Conservation (phyloP, 2,113 vertebrate genomes). For the Nycticryphes semicollaris region DNA sequence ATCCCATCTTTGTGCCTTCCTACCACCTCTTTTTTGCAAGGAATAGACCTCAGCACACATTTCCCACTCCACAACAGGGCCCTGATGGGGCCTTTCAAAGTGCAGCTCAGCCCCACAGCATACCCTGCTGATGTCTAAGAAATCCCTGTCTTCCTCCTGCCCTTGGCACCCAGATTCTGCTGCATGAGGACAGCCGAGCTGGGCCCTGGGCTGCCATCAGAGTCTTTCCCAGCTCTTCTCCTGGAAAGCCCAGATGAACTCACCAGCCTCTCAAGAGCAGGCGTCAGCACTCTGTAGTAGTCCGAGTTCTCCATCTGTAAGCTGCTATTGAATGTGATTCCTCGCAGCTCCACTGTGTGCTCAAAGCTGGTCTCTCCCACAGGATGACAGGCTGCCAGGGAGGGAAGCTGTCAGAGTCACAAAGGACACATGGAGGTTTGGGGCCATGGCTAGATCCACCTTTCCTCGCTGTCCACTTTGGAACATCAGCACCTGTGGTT, state of each 20-base stretch:
- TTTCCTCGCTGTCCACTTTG: not conserved
- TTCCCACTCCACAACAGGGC: not conserved
- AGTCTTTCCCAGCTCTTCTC: not conserved
- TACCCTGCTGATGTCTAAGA: not conserved
- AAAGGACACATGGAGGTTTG: not conserved
- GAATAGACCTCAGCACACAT: not conserved
- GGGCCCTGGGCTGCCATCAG: not conserved
- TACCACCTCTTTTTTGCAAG: not conserved
- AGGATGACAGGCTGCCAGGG: conserved; percentile 57
- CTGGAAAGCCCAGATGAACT: not conserved
- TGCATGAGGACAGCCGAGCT: not conserved
- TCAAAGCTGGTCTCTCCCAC: conserved; percentile 50
- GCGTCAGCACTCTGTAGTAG: conserved; percentile 78
- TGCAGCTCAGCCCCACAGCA: not conserved
- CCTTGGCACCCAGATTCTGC: not conserved
- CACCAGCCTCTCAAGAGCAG: conserved; percentile 83
- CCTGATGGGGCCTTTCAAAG: rapidly evolving
- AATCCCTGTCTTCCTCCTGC: not conserved
- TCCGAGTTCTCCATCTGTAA: conserved; percentile 76
- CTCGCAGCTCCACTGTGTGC: conserved; percentile 82
- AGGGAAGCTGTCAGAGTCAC: conserved; percentile 1
- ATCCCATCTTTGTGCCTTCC: not conserved
- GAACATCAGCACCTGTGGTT: not conserved
- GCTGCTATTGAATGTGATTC: conserved; percentile 77
- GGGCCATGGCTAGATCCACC: not conserved